Conservation (phyloP, 2,797 vertebrate genomes). For the Merluccius polli region DNA sequence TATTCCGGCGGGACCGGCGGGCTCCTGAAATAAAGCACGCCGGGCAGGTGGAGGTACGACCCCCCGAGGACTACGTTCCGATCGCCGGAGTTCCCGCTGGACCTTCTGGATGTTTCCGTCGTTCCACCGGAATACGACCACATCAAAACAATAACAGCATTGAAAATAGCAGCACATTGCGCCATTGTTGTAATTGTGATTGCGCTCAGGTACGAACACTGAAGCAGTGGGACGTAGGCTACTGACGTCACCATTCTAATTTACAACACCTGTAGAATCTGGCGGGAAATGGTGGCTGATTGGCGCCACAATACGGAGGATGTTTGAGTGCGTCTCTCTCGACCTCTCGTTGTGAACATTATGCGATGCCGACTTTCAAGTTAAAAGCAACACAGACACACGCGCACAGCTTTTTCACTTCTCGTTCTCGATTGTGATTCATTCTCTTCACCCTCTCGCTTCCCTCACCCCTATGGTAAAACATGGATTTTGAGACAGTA, state of each 20-base stretch:
- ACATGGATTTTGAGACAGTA: conserved; percentile 9
- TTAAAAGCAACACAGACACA: too few species aligned
- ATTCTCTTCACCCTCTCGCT: conserved; percentile 11
- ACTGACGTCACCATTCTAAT: not conserved
- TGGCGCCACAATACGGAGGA: too few species aligned
- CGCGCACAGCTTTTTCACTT: conserved; percentile 18
- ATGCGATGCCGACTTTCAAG: too few species aligned
- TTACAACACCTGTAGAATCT: not conserved
- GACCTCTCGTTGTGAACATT: too few species aligned
- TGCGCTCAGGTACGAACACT: not conserved
- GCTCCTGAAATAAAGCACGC: conserved; percentile 47
- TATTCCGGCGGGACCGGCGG: conserved; percentile 53
- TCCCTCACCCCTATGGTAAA: not conserved
- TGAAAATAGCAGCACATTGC: not conserved
- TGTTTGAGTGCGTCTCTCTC: too few species aligned
- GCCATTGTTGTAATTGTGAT: not conserved
- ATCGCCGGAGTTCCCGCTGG: not conserved
- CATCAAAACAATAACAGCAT: not conserved
- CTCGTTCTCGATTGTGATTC: conserved; percentile 44
- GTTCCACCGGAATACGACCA: not conserved
- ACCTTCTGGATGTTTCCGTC: not conserved
- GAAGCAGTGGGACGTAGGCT: not conserved
- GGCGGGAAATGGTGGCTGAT: not conserved
- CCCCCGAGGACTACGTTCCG: not conserved
- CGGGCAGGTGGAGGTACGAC: conserved; percentile 53